Evolutionary conservation across 2,797 vertebrate species (phyloP), one percentile per base, ranked within the genome.

Genomic region (Nasua narica): DNA sequence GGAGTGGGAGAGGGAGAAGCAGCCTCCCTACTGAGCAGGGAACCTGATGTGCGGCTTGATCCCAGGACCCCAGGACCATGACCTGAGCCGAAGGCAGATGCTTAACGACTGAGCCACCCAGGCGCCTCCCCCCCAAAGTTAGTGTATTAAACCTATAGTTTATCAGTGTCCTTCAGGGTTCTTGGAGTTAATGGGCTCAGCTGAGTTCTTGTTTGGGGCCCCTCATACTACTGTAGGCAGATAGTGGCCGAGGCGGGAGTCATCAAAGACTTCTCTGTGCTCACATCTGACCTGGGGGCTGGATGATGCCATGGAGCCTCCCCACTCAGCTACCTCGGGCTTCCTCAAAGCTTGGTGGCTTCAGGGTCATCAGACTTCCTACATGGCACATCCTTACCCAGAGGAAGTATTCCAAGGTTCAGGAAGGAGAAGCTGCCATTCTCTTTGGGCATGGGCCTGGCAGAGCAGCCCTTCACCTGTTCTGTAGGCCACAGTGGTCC

Each of bases 271-370:
- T 37, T 46, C 54, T 37, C 14, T 0, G 10, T 4, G 9, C 50
- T 54, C 19, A 2, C 0, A 6, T 56, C 8, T 87, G 21, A 11
- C n/a, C 67, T 11, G 21, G 11, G 8, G 32, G 32, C 48, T 32
- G 60, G 32, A 11, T 10, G 37, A 58, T 16, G 0, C 16, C 8
- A 1, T 5, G 7, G 9, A 1, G 29, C 4, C 14, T 77, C 69
- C 27, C 60, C 25, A 3, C 11, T 0, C 11, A 65, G 48, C 56
- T 27, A 0, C 19, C 32, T 14, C n/a, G 27, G 48, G 84, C 29
- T 58, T 58, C 19, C 84, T 67, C 32, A 10, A 32, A 21, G 35
- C 35, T 4, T 29, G 8, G 54, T 54, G 43, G 35, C n/a, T 19
- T 87, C 14, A 50, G 29, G 54, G 50, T 13, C 60, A 27, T 60